Percentiles rank a stretch among this genome's conserved stretches.
phyloP scores from a whole-genome alignment of 2,888 invertebrate genomes.

The Strigamia crassipes region DNA sequence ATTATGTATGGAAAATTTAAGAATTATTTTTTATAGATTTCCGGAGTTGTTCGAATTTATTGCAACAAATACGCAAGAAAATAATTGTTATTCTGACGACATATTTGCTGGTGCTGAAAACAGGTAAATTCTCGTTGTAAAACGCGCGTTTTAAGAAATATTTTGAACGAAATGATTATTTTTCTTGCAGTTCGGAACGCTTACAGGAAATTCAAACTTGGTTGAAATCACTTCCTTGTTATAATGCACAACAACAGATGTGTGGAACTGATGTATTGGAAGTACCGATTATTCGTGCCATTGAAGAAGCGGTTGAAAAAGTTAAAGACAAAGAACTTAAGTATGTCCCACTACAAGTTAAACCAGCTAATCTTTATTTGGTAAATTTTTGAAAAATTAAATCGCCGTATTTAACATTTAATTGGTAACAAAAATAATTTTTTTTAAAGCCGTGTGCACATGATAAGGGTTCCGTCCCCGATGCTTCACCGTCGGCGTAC shows the following conservation, averaged over 20 bases:
- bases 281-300: conserved; percentile 66
- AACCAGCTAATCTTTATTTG: conserved; percentile 76
- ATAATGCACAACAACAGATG: conserved; percentile 66
- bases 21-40: conserved; percentile 54
- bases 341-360: conserved; percentile 69
- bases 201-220: conserved; percentile 64
- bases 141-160: conserved; percentile 3
- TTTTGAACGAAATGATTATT: conserved; percentile 38
- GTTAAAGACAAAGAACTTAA: conserved; percentile 63
- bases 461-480: conserved; percentile 67
- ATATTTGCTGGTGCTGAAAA: conserved; percentile 66
- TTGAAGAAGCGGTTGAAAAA: conserved; percentile 54
- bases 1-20: not conserved
- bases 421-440: not conserved
- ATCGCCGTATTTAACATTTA: conserved; percentile 43
- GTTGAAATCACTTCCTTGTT: conserved; percentile 73
- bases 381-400: conserved; percentile 59
- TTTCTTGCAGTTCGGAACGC: conserved; percentile 48
- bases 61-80: conserved; percentile 57
- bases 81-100: conserved; percentile 69
- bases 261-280: conserved; percentile 76
- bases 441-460: not conserved
- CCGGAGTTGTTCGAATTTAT: conserved; percentile 74
- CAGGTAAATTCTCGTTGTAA: conserved; percentile 56
- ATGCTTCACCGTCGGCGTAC: conserved; percentile 67